These are phyloP conservation scores for Hyles vespertilio DNA, from an alignment of 1,140 invertebrate species.

Conservation along the genomic window DNA sequence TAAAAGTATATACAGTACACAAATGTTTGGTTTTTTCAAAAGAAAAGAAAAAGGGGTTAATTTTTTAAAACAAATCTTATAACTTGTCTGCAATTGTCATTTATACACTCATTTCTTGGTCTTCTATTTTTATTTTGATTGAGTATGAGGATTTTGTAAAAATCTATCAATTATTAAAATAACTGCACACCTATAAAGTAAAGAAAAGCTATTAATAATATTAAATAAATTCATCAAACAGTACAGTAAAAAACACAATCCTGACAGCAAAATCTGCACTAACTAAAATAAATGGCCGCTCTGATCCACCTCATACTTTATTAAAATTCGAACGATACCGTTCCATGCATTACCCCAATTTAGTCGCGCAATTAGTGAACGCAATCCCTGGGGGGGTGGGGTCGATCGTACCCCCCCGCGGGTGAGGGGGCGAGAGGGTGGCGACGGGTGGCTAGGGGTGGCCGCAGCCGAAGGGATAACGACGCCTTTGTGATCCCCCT, in stretches of 20 bases:
- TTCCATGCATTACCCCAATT: conserved; percentile 72
- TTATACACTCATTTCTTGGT: too few relatives aligned
- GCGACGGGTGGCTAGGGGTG: conserved; percentile 23
- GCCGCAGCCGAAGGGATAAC: conserved; percentile 21
- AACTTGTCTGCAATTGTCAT: too few relatives aligned
- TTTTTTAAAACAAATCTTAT: too few relatives aligned
- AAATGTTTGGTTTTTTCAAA: too few relatives aligned
- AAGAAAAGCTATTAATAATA: too few relatives aligned
- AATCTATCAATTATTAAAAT: too few relatives aligned
- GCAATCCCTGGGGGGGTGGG: conserved; percentile 51
- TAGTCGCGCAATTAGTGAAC: conserved; percentile 66
- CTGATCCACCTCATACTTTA: conserved; percentile 64
- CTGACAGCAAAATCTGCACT: conserved; percentile 42
- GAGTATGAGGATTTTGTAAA: too few relatives aligned
- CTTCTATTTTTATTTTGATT: too few relatives aligned
- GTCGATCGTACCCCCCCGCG: conserved; percentile 26
- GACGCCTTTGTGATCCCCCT: conserved; percentile 47
- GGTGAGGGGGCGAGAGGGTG: neutral
- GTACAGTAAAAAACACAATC: conserved; percentile 2
- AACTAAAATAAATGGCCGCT: conserved; percentile 68
- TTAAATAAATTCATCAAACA: too few relatives aligned
- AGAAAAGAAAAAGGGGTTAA: too few relatives aligned
- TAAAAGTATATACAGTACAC: too few relatives aligned
- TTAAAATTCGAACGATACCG: conserved; percentile 57
- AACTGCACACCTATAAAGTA: too few relatives aligned